Evolutionary conservation across 2,113 vertebrate genomes (phyloP), one percentile per base, ranked within the genome.

Genomic region (Saccopteryx leptura): DNA sequence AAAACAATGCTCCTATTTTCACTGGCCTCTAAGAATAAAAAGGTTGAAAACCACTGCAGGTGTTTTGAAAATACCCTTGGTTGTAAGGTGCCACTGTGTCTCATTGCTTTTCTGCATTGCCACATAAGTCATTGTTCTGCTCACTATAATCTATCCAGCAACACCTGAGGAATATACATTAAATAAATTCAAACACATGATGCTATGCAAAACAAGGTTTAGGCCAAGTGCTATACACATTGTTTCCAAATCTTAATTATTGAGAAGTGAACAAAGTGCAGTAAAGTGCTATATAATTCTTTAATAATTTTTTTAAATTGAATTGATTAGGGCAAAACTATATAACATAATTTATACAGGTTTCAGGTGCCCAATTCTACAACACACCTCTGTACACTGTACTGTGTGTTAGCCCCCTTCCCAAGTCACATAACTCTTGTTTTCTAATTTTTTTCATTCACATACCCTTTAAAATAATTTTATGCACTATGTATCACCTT

Each of bases 381-480:
- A 39, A 39, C 39, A 39, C 39, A 39, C 39, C 39, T 39, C 39
- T 39, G 39, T 39, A 39, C 39, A 39, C 39, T 39, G 39, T 39
- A 39, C 39, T 39, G 39, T 39, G 39, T 39, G 39, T 39, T 39
- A 39, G 3, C 39, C 39, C 39, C 39, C 39, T 39, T 39, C 39
- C 39, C 39, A 39, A 39, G 39, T 39, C 39, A 52, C 17, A 0
- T 79, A 58, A 78, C 19, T 75, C 17, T 60, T 39, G 68, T 9
- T n/a, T 86, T 90, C 90, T 39, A 89, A n/a, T 7, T 24, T 72
- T 88, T 95, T 86, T 68, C 5, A 48, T 11, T 91, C 26, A 21
- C 26, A 18, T 17, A 58, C 14, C 18, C 33, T 56, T 31, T 33
- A 54, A 93, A 68, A 23, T 93, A 12, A 86, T 90, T 81, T 69